Evolutionary conservation across 2,113 vertebrate genomes (phyloP), one percentile per base, ranked within the genome.

Genomic region (Recurvirostra avosetta): DNA sequence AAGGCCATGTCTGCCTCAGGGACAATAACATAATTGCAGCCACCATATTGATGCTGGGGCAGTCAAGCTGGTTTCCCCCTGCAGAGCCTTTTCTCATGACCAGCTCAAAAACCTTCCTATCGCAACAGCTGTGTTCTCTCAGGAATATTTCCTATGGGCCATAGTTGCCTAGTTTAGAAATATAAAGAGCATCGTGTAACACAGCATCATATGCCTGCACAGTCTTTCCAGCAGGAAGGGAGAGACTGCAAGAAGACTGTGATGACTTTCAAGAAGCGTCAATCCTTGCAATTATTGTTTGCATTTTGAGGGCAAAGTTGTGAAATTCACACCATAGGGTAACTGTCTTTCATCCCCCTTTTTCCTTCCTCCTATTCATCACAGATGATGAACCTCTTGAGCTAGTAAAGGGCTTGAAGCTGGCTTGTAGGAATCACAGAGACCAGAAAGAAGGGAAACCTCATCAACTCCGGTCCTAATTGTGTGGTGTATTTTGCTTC

Each of bases 151-250:
- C 22, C 36, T 36, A 8, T 11, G 16, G 52, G 19, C 10, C 30
- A 36, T 13, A 6, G 3, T 7, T 29, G 11, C 15, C 38, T 59
- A 15, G 5, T 71, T 75, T 50, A 40, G 71, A 53, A 75, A 59
- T 34, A 34, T 12, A 75, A 76, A 61, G 15, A 61, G 8, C 15
- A 29, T 47, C 29, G 29, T 47, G 63, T 29, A 63, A 47, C 5
- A 19, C 41, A 26, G 14, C 61, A 55, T 36, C 3, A 0, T 29
- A 18, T 63, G 20, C 11, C 43, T 47, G 16, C 2, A 0, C 12
- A n/a, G 16, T 26, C 16, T 49, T 19, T 55, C 36, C 30, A 30
- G 29, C 38, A 70, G 34, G 21, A 36, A 58, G 30, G 26, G 7
- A 61, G 25, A 38, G 26, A 41, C 15, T 25, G 13, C 29, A 74